Base-by-base conservation (phyloP, 2,797 vertebrate genomes). In the Enteromius radiatus region DNA sequence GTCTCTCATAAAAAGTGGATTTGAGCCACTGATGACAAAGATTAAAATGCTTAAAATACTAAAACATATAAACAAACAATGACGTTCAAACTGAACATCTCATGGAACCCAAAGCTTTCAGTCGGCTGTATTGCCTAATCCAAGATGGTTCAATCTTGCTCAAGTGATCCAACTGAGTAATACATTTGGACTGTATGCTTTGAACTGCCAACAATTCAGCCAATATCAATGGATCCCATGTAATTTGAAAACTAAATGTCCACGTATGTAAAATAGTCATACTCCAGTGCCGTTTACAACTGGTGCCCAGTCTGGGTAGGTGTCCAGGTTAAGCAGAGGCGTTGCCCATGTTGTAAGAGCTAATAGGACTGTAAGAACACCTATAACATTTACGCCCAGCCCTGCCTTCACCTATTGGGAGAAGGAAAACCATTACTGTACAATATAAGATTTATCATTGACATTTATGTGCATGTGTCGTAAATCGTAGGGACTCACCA, bases 391-490 rank as follows among this genome's bases (percentile, higher is more conserved):
- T 81, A 97, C 90, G 0, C 96, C 97, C 81, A 98, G 90, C 77
- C 97, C 97, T 70, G 97, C 96, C 92, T 98, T 99, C 70, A 98
- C 96, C 97, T 98, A 88, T 75, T 92, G 82, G 70, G 69, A 82
- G 23, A 69, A 64, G 78, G 38, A 45, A 68, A 77, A 23, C 21
- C 63, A 78, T 75, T 83, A 68, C 14, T 31, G 11, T 67, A 64
- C 4, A 49, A 19, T 33, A 47, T 2, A 36, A 74, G 31, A 75
- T 75, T 38, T 17, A 23, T 21, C 73, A 26, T 41, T 5, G 21
- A 75, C 4, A 11, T n/a, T 26, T 17, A 76, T 76, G 15, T 28
- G 17, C 14, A 59, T 28, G 33, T 9, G 38, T n/a, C n/a, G n/a
- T n/a, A 63, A 79, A 67, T 67, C 3, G 17, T 19, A 26, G 76